A percentile compares a stretch with the other conserved stretches of the same genome.
Conservation (phyloP, 1,140 invertebrate species). For the Drosophila tsacasi region DNA sequence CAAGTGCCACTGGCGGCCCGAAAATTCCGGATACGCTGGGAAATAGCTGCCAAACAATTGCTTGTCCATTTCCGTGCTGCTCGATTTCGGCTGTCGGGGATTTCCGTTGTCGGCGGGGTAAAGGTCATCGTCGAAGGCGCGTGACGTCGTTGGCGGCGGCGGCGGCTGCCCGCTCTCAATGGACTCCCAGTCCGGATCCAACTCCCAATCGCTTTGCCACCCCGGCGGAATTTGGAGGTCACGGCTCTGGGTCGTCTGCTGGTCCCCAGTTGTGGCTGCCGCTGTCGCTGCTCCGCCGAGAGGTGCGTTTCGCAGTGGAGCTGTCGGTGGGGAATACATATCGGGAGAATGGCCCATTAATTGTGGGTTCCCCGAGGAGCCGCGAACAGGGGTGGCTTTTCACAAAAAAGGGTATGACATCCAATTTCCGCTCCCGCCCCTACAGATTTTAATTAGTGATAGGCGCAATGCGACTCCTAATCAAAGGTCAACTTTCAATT, state of each 20-base stretch:
- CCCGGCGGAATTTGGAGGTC: conserved; percentile 23
- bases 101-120: conserved; percentile 59
- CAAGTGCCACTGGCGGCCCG: conserved; percentile 24
- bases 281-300: conserved; percentile 25
- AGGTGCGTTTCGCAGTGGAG: conserved; percentile 52
- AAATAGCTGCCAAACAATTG: conserved; percentile 53
- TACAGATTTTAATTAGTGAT: conserved; percentile 72
- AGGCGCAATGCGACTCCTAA: conserved; percentile 42
- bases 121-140: conserved; percentile 34
- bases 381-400: conserved; percentile 19
- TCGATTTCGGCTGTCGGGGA: conserved; percentile 50
- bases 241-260: conserved; percentile 12
- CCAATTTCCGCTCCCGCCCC: conserved; percentile 66
- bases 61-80: conserved; percentile 53
- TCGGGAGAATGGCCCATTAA: conserved; percentile 32
- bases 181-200: conserved; percentile 20
- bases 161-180: conserved; percentile 2
- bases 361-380: conserved; percentile 43
- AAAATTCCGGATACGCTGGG: conserved; percentile 44
- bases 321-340: conserved; percentile 29
- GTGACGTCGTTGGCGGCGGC: conserved; percentile 12
- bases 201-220: conserved; percentile 33
- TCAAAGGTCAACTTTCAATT: conserved; percentile 47
- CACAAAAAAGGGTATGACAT: conserved; percentile 56
- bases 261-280: conserved; percentile 1